Conservation (phyloP, 2,888 invertebrate genomes). For the Acronicta leporina region DNA sequence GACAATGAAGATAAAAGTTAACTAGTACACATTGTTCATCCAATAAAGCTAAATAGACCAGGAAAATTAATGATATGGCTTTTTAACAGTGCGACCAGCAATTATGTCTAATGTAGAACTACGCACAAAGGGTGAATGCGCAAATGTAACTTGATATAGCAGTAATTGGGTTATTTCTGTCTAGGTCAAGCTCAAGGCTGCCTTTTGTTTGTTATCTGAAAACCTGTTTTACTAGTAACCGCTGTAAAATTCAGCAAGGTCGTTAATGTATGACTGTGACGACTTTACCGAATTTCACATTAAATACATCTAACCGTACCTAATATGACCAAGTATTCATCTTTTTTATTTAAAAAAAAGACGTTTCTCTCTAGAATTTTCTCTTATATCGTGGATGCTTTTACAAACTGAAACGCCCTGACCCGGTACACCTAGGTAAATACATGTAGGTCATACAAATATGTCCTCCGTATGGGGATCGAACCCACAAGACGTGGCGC, state of each 20-base stretch:
- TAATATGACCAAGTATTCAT: too few relatives aligned
- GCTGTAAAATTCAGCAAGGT: neutral
- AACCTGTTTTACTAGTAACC: neutral
- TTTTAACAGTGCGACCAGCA: conserved; percentile 38
- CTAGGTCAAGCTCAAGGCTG: conserved; percentile 32
- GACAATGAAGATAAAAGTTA: conserved; percentile 3
- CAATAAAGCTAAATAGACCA: conserved; percentile 27
- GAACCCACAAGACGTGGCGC: too few relatives aligned
- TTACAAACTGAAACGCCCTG: too few relatives aligned
- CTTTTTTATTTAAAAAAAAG: too few relatives aligned
- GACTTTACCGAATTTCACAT: too few relatives aligned
- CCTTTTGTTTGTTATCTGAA: conserved; percentile 27
- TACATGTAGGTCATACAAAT: too few relatives aligned
- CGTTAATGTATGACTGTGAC: neutral
- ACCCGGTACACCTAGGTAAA: too few relatives aligned
- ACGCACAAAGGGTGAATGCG: conserved; percentile 24
- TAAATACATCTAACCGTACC: too few relatives aligned
- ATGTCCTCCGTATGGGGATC: too few relatives aligned
- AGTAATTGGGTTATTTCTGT: conserved; percentile 31
- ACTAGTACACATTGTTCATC: conserved; percentile 1
- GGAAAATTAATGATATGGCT: conserved; percentile 44
- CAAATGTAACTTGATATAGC: conserved; percentile 31
- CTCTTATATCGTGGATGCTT: too few relatives aligned
- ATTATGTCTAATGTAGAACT: conserved; percentile 27
- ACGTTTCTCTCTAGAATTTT: too few relatives aligned